These are phyloP conservation scores for Brenthis daphne DNA, from an alignment of 2,888 invertebrate genomes.

Conservation along the genomic window DNA sequence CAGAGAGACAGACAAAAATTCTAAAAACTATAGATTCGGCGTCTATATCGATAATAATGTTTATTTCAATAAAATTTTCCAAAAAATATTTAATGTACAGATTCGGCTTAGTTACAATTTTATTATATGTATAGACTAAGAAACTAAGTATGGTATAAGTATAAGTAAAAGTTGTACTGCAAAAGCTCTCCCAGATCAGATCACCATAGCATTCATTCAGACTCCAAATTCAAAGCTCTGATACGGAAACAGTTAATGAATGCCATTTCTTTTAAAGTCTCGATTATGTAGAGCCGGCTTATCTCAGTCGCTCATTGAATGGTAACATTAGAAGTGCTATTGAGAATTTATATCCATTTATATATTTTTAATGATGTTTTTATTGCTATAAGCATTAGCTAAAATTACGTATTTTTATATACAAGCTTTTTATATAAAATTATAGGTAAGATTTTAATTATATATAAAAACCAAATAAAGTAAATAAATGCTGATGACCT, in stretches of 20 bases:
- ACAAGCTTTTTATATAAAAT: too few species aligned
- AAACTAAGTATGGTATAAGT: background rate
- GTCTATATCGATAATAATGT: too few species aligned
- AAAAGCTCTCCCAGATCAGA: slow-evolving; percentile 4
- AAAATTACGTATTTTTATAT: too few species aligned
- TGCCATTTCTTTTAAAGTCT: slow-evolving; percentile 65
- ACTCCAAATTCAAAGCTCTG: slow-evolving; percentile 25
- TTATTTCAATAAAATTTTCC: too few species aligned
- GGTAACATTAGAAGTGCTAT: background rate
- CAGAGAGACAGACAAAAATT: too few species aligned
- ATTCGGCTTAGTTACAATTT: too few species aligned
- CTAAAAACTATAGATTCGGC: too few species aligned
- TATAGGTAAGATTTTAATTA: too few species aligned
- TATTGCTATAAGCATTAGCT: background rate
- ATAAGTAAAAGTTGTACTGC: background rate
- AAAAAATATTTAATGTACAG: too few species aligned
- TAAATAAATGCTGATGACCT: too few species aligned
- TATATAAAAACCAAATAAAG: too few species aligned
- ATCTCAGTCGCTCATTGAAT: slow-evolving; percentile 47
- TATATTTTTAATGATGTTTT: background rate
- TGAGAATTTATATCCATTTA: background rate
- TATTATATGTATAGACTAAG: too few species aligned
- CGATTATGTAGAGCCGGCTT: slow-evolving; percentile 58
- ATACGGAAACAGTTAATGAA: slow-evolving; percentile 33
- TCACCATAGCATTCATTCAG: slow-evolving; percentile 16